These are phyloP conservation scores for roundworm (Caenorhabditis elegans) DNA, from an alignment of 1,140 invertebrate genomes.

Conservation along the genomic window DNA sequence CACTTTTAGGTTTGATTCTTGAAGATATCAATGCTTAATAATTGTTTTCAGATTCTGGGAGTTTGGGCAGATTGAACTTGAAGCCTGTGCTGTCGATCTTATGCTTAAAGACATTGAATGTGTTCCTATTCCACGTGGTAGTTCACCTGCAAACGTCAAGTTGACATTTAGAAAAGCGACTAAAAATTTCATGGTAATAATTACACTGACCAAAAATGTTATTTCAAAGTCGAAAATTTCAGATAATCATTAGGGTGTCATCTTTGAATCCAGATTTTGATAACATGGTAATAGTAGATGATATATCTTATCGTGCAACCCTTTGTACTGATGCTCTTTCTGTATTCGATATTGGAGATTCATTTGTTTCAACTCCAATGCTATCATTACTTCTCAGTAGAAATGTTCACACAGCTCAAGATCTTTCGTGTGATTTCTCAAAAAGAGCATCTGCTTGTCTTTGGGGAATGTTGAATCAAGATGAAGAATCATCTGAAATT, in stretches of 20 bases:
- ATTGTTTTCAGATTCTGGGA: constrained; percentile 57
- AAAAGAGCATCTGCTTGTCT: constrained; percentile 47
- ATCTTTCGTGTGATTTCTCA: constrained; percentile 59
- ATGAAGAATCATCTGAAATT: constrained; percentile 42
- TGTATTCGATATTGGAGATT: constrained; percentile 57
- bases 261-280: constrained; percentile 57
- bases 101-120: constrained; percentile 57
- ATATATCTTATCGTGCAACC: constrained; percentile 59
- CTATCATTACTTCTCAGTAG: constrained; percentile 52
- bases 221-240: too few species aligned
- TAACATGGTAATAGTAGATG: constrained; percentile 64
- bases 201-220: too few species aligned
- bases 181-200: constrained; percentile 52
- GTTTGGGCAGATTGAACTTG: constrained; percentile 55
- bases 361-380: constrained; percentile 59
- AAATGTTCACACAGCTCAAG: constrained; percentile 58
- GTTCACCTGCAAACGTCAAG: constrained; percentile 57
- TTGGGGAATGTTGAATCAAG: constrained; percentile 34
- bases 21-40: neutral
- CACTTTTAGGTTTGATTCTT: constrained; percentile 36
- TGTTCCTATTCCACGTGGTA: constrained; percentile 52
- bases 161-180: constrained; percentile 54
- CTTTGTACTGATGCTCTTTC: constrained; percentile 57
- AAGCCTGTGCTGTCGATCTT: constrained; percentile 57
- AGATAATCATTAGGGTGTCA: constrained; percentile 58